Evolutionary conservation across 53 echinoderm and acorn worm genomes (phyloP).

Genomic region (Pentamera pediparva): DNA sequence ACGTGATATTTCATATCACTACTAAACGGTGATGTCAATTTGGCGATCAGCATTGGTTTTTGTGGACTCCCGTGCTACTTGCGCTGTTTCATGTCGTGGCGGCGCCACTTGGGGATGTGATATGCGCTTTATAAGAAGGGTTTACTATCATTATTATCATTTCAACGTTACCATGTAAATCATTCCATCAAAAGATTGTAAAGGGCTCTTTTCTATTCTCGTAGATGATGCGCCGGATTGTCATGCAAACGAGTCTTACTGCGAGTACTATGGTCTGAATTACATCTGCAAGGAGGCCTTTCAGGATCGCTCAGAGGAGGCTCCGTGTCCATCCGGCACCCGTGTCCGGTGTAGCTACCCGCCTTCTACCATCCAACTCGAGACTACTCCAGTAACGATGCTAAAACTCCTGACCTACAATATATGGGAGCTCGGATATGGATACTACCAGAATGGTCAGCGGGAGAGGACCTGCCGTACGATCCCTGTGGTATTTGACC

Average conservation of each 20-base stretch:
- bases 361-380: constrained; percentile 39
- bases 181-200: no score
- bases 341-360: constrained; percentile 64
- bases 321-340: constrained; percentile 42
- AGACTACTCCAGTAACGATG: constrained; percentile 56
- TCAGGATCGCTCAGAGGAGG: constrained; percentile 22
- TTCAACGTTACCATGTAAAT: no score
- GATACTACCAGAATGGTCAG: constrained; percentile 69
- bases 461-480: constrained; percentile 82
- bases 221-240: constrained; percentile 63
- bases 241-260: constrained; percentile 50
- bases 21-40: no score
- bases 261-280: constrained; percentile 61
- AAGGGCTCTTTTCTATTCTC: no score
- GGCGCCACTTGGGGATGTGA: no score
- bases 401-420: constrained; percentile 69
- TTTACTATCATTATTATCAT: no score
- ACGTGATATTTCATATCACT: no score
- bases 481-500: constrained; percentile 33
- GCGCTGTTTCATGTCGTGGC: no score
- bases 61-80: no score
- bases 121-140: no score
- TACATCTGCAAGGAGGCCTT: constrained; percentile 56
- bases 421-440: constrained; percentile 69
- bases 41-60: no score